A percentile compares a stretch with the other conserved stretches of the same genome.
These are phyloP conservation scores for Malacoraja senta DNA, from an alignment of 2,797 vertebrate species.

Conservation along the genomic window DNA sequence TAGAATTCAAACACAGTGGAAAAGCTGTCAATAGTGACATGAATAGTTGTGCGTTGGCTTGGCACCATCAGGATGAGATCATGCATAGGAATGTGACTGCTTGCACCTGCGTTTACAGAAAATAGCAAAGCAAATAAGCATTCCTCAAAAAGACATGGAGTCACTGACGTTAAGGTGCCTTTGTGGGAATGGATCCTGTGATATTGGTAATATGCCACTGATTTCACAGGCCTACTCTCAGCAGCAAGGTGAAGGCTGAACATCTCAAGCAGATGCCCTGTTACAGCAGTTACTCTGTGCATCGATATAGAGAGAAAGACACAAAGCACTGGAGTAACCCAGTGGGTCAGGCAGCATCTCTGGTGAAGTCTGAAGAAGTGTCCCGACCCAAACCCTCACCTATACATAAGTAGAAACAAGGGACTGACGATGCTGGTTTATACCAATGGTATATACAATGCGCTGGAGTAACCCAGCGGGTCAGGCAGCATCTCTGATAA, in stretches of 20 bases:
- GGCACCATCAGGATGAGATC: neutral
- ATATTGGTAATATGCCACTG: neutral
- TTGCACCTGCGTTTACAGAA: neutral
- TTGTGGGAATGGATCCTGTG: neutral
- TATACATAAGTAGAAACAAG: no score
- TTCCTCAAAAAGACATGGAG: neutral
- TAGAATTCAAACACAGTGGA: neutral
- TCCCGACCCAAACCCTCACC: no score
- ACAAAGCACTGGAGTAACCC: no score
- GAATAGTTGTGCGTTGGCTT: neutral
- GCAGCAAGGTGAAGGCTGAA: neutral
- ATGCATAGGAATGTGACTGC: neutral
- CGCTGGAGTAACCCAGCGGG: no score
- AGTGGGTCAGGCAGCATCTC: no score
- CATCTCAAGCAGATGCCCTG: neutral
- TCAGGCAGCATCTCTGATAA: no score
- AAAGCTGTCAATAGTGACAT: neutral
- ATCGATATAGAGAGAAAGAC: neutral
- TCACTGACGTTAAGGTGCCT: neutral
- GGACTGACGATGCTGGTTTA: no score
- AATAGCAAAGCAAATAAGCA: neutral
- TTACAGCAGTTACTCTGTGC: neutral
- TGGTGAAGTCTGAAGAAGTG: no score
- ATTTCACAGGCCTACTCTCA: neutral
- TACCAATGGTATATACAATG: no score